Base-by-base conservation (phyloP, 2,113 vertebrate species). In the Onychostoma macrolepis region DNA sequence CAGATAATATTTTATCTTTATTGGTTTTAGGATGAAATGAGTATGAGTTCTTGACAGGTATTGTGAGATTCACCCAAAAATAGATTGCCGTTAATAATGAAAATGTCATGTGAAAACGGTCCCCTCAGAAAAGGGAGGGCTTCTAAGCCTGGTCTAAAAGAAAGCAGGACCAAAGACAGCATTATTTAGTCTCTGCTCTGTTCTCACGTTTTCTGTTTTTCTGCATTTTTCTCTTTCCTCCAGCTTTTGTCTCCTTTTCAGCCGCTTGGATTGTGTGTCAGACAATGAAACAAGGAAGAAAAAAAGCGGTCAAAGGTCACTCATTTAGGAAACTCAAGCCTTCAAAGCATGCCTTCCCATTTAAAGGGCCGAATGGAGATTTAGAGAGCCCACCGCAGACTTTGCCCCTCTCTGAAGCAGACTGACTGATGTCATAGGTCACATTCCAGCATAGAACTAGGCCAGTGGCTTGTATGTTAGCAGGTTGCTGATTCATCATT, bases 401-500 rank as follows among this genome's bases (percentile, higher is more conserved):
- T 94, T 93, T 94, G 93, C 89, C 92, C 38, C 92, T 92, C 92
- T 90, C 91, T 91, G 92, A 90, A 86, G 91, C 92, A 92, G 91
- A 88, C 87, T 36, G 79, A 88, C 92, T 94, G 94, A 94, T 95
- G 95, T 95, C 95, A 95, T 92, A 94, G 95, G 94, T 96, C 92
- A 88, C 94, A 96, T 95, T 95, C 94, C 93, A 93, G 87, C 50
- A 85, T 84, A 92, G 93, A 95, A 94, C 91, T 93, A 93, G 94
- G 93, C 92, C 94, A 92, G 90, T 87, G 91, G 91, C 87, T 87
- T 91, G 91, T 94, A 92, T 86, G 94, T 93, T 92, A 94, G 91
- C 89, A 92, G 92, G 93, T 92, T 94, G 94, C 94, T 95, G 94
- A 95, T 91, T 95, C 94, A 95, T 95, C 93, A 94, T 89, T 91